Evolutionary conservation across 2,113 vertebrate species (phyloP), one percentile per base, ranked within the genome.

Genomic region (Hippocampus barbouri): DNA sequence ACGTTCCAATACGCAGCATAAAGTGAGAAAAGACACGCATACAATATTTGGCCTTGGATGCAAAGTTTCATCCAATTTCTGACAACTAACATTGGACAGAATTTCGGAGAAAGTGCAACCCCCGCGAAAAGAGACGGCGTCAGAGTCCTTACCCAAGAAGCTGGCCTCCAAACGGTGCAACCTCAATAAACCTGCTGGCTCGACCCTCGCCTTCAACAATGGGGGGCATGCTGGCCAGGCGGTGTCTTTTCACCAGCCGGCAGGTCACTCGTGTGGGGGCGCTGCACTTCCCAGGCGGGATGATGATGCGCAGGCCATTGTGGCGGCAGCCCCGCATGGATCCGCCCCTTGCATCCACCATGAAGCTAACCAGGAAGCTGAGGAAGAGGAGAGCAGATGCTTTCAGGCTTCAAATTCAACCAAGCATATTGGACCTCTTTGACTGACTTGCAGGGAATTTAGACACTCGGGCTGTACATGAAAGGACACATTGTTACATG

Each of bases 351-450:
- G 97, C 97, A 0, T 99, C 97, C 89, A 99, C 97, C 97, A 99
- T 99, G 84, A 99, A 99, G 86, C 97, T 99, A 78, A 99, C 97
- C 79, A 99, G 92, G 89, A 99, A 99, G 87, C 97, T 99, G 87
- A 34, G 18, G 59, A 65, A 45, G 2, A 16, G 5, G 64, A 66
- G 12, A 27, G 41, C 6, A 27, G 14, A 47, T 14, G 18, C 14
- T 66, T 61, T 34, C 20, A 61, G 16, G 16, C 56, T 15, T 25
- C 14, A 25, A 10, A 56, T 56, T 2, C 53, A 56, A 11, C 9
- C 21, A 4, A 9, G 53, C 53, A 3, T 25, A 59, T 59, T 56
- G 56, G 12, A 59, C 25, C 23, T 59, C 43, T 38, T 38, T 38
- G 5, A 38, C 34, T 38, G 34, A 38, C 34, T 38, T 38, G 34